Base-by-base conservation (phyloP, 2,113 vertebrate species). In the Psettodes erumei region DNA sequence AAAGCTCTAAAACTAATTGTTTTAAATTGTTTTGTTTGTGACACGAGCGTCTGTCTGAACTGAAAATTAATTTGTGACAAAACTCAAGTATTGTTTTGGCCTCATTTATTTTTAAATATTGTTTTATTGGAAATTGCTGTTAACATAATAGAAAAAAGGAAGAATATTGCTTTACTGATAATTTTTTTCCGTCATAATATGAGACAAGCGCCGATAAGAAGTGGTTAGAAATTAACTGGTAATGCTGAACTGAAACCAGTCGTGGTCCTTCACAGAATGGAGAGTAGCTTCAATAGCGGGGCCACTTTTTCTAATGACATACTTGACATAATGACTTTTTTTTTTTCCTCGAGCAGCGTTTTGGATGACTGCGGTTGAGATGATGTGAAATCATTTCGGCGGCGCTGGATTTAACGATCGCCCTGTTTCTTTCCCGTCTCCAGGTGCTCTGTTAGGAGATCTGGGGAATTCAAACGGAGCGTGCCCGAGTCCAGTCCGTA, bases 401-500 rank as follows among this genome's bases (percentile, higher is more conserved):
- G 1, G 12, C 3, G 38, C 18, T 21, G 2, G 4, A 19, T 27
- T 38, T 33, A 6, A 50, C 23, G 25, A 38, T 4, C 1, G 0
- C n/a, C n/a, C n/a, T 4, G 7, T 27, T 70, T 12, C 6, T 54
- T 5, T 64, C 1, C 27, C 13, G 19, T 47, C 45, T 47, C 0
- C 66, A 98, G 97, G 97, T 70, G 97, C 97, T 3, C 94, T 99
- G 93, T 88, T 99, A 0, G 97, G 97, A 76, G 97, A 99, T 77
- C 85, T 98, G 82, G 96, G 92, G 86, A 98, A 93, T 88, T 96
- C 96, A 0, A 99, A 99, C 0, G 97, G 97, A 89, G 96, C 94
- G 45, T 98, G 97, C 61, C 96, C 97, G 0, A 99, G 97, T 86
- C 97, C 97, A 4, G 96, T 99, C 19, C 95, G 97, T 99, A 85